Conservation (phyloP, 2,888 invertebrate species). For the Scelioninae gen. 1 region DNA sequence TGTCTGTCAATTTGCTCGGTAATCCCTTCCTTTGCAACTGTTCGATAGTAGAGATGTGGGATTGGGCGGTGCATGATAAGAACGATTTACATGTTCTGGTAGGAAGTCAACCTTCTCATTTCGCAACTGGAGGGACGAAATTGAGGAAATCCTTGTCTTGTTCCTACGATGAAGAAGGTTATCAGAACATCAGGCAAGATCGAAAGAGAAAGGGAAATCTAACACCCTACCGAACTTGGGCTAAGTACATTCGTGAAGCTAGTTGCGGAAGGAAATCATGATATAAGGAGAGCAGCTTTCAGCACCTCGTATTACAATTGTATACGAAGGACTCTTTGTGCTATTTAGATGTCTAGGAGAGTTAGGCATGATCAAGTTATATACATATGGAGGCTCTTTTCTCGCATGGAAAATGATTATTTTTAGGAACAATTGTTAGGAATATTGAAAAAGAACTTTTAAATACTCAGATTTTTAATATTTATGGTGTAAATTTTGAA, state of each 20-base stretch:
- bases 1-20: slow-evolving; percentile 87
- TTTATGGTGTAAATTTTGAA: not conserved
- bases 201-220: slow-evolving; percentile 86
- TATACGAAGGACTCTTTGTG: slow-evolving; percentile 38
- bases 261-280: slow-evolving; percentile 85
- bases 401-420: slow-evolving; percentile 30
- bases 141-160: slow-evolving; percentile 88
- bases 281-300: slow-evolving; percentile 73
- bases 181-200: slow-evolving; percentile 84
- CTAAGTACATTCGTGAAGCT: slow-evolving; percentile 89
- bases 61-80: slow-evolving; percentile 89
- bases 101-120: slow-evolving; percentile 88
- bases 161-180: slow-evolving; percentile 86
- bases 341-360: slow-evolving; percentile 53
- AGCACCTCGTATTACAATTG: slow-evolving; percentile 71
- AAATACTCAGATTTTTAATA: not conserved
- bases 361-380: slow-evolving; percentile 8
- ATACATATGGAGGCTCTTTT: slow-evolving; percentile 9
- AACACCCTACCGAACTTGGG: slow-evolving; percentile 89
- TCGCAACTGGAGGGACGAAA: slow-evolving; percentile 87
- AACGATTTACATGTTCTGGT: slow-evolving; percentile 88
- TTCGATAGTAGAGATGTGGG: slow-evolving; percentile 89
- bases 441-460: not conserved
- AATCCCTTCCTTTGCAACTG: slow-evolving; percentile 90
- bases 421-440: not conserved